Percentiles rank a stretch among this genome's conserved stretches.
phyloP scores from a whole-genome alignment of 2,113 vertebrate species.

The Campylomormyrus numenius region DNA sequence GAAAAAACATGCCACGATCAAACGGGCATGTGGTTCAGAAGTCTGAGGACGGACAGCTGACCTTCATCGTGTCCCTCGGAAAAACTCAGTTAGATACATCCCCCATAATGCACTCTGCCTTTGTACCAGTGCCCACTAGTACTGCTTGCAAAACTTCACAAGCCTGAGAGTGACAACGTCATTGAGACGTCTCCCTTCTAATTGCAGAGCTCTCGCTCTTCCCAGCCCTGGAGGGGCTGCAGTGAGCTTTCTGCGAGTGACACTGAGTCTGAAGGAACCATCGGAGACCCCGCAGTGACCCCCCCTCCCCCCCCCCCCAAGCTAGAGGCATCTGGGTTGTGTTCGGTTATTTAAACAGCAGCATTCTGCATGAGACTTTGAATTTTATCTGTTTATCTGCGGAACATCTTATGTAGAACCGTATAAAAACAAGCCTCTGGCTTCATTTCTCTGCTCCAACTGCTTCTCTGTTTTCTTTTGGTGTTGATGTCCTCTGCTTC shows the following conservation, averaged over 20 bases:
- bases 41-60: not conserved
- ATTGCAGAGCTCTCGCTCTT: not conserved
- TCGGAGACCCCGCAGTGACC: not conserved
- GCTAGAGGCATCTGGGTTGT: not conserved
- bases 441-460: not conserved
- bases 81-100: not conserved
- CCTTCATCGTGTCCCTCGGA: not conserved
- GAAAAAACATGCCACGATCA: not conserved
- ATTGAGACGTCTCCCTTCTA: not conserved
- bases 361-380: not conserved
- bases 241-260: not conserved
- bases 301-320: not conserved
- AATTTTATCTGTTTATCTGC: slow-evolving; percentile 1
- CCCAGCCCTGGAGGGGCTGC: not conserved
- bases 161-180: not conserved
- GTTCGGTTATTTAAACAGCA: not conserved
- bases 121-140: not conserved
- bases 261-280: not conserved
- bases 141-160: not conserved
- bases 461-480: not conserved
- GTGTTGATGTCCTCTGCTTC: not conserved
- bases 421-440: not conserved
- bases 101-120: not conserved
- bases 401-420: not conserved
- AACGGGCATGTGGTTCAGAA: not conserved